Evolutionary conservation across 2,888 invertebrate genomes (phyloP), one percentile per base, ranked within the genome.

Genomic region (Troilus luridus): DNA sequence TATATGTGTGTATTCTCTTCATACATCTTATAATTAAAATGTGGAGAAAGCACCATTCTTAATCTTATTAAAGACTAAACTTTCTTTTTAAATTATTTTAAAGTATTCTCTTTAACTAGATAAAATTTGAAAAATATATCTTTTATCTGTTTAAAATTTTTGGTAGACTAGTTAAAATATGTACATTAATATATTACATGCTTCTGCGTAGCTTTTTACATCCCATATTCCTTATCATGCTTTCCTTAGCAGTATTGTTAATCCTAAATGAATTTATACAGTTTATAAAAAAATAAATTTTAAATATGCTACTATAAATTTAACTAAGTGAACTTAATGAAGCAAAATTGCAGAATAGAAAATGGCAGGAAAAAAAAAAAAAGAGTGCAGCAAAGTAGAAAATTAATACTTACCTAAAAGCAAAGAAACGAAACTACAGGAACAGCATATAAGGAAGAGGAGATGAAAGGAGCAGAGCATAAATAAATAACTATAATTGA

Each of bases 401-500:
- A 54, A 64, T 1, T 56, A 58, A 77, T 90, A 90, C 90, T 90
- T 90, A 90, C 90, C 90, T 58, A 85, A 7, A 88, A 62, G 90
- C 58, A 85, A 77, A 62, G 62, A 88, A 88, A 88, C 12, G 17
- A 19, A 41, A 85, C 72, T 85, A 90, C 59, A 60, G 58, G 60
- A 85, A 90, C 24, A 90, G 90, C 85, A 58, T n/a, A 85, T 85
- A 67, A 60, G 90, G 90, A 62, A 60, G 64, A 88, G 59, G 91
- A 85, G 85, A 85, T 85, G 88, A 64, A 67, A 56, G 72, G 59
- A 67, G 54, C 60, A 91, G 72, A 88, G 72, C 58, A 88, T 27
- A 91, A 91, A 91, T 88, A 62, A 91, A 91, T 64, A 88, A 91
- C 88, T 67, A 88, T 58, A 90, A 85, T 72, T 67, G 56, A 85